phyloP scores from a whole-genome alignment of 2,888 invertebrate genomes.

The Drosophila anceps region DNA sequence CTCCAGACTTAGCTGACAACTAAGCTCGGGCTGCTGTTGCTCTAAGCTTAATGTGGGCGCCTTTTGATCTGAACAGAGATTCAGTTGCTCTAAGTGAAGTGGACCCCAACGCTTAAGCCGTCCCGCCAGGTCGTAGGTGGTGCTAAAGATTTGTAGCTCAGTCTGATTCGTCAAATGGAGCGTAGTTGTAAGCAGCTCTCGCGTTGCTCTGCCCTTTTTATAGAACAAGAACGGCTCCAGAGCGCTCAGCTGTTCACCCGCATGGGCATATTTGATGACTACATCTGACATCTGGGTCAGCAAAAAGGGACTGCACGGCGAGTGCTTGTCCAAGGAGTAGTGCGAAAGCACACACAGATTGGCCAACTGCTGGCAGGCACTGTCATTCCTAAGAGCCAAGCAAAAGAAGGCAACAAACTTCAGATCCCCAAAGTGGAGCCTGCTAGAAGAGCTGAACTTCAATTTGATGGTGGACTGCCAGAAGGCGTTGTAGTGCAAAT shows the following conservation, averaged over 20 bases:
- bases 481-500: conserved; percentile 80
- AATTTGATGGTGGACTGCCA: conserved; percentile 65
- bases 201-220: conserved; percentile 76
- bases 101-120: conserved; percentile 75
- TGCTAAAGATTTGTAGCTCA: conserved; percentile 69
- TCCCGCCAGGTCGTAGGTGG: conserved; percentile 74
- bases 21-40: conserved; percentile 41
- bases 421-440: conserved; percentile 77
- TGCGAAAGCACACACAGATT: conserved; percentile 89
- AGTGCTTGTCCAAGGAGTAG: conserved; percentile 86
- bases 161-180: conserved; percentile 50
- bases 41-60: conserved; percentile 47
- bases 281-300: conserved; percentile 83
- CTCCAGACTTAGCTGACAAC: conserved; percentile 81
- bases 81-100: conserved; percentile 74
- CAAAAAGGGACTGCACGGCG: conserved; percentile 85
- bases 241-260: conserved; percentile 76
- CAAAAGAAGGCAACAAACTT: conserved; percentile 85
- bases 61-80: conserved; percentile 70
- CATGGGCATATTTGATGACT: conserved; percentile 77
- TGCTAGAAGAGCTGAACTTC: conserved; percentile 21
- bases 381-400: conserved; percentile 84
- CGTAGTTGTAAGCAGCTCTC: conserved; percentile 65
- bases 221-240: conserved; percentile 84
- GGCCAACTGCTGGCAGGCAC: conserved; percentile 89